Base-by-base conservation (phyloP, 2,888 invertebrate genomes). In the Blomia tropicalis region DNA sequence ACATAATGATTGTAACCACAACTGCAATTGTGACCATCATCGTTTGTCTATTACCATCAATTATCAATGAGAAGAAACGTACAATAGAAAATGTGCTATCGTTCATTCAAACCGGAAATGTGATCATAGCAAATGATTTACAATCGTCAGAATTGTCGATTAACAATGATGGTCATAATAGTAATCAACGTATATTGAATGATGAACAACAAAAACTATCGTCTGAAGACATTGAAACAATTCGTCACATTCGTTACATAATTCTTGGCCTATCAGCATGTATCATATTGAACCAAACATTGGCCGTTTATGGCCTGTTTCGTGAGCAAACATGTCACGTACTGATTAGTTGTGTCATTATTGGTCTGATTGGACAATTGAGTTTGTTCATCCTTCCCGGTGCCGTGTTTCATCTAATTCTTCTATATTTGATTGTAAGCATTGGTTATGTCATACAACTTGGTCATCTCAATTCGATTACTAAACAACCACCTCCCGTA, bases 281-380 rank as follows among this genome's bases (percentile, higher is more conserved):
- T 19, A 56, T 56, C 56, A 56, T 56, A n/a, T 19, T 56, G 19
- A 56, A 56, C 29, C 56, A 56, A 11, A 56, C 56, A 29, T 36
- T 56, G 31, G 56, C 56, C 14, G 56, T 56, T 2, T 56, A 56
- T 56, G 56, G 56, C 4, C 14, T 56, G 17, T 56, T 56, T 19
- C 17, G 29, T 14, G 56, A 56, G 29, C 56, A 30, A 19, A 19
- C 56, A 4, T 56, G 25, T 56, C 3, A 56, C 11, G 29, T 56
- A 22, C 29, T 56, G n/a, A 31, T 29, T 25, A 56, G 56, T 25
- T 29, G 29, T 2, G 23, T 25, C 11, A 11, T 56, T 23, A 31
- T 56, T 11, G 56, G 56, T 19, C 29, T 56, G 32, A 25, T 56
- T 19, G 56, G 56, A 3, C 56, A 56, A 25, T 11, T 56, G 29